Conservation (phyloP, 2,797 vertebrate species). For the Enteromius treurensis region DNA sequence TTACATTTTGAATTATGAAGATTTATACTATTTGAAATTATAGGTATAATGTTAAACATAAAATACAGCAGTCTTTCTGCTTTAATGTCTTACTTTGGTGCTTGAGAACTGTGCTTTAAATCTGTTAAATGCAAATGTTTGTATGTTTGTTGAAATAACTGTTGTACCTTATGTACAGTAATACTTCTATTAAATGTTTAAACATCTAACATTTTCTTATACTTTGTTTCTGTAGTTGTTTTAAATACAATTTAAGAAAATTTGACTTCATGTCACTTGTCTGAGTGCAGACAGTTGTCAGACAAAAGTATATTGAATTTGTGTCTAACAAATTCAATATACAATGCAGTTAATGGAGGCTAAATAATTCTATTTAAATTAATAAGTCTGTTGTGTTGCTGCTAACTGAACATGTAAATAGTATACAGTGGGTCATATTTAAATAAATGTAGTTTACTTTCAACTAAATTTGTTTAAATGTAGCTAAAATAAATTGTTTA, state of each 20-base stretch:
- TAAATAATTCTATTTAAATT: not conserved
- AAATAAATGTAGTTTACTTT: too few relatives aligned
- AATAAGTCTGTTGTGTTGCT: not conserved
- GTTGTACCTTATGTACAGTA: not conserved
- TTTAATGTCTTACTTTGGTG: not conserved
- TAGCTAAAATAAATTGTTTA: too few relatives aligned
- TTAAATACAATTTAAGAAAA: not conserved
- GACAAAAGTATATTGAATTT: too few relatives aligned
- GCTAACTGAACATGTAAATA: not conserved
- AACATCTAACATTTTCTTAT: not conserved
- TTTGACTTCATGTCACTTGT: not conserved
- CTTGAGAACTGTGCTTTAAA: not conserved
- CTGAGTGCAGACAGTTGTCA: not conserved
- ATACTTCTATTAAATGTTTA: not conserved
- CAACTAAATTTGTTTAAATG: too few relatives aligned
- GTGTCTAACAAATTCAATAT: not conserved
- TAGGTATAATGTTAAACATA: not conserved
- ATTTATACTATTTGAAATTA: not conserved
- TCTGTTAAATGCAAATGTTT: constrained; percentile 8
- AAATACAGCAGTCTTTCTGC: not conserved
- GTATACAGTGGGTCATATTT: too few relatives aligned
- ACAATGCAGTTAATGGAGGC: too few relatives aligned
- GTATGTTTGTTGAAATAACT: not conserved
- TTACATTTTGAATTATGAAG: not conserved
- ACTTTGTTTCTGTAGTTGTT: not conserved